Evolutionary conservation across 1,140 invertebrate genomes (phyloP), one percentile per base, ranked within the genome.

Genomic region (Drosophila sucinea): DNA sequence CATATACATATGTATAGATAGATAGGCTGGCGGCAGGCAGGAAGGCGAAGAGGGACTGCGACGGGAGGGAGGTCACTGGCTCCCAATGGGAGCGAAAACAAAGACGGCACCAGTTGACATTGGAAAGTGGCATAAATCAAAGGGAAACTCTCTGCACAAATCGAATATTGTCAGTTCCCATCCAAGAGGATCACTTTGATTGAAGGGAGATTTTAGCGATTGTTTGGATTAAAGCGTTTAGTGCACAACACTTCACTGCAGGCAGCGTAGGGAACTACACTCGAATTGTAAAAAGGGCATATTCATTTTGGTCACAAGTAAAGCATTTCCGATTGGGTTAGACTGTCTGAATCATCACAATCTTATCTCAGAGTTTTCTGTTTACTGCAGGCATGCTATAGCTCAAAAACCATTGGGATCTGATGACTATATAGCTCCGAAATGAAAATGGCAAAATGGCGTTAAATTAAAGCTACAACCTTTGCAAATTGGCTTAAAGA

Each of bases 111-210:
- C 30, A 58, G 56, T 58, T 38, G 56, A 25, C 56, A 58, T 58
- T 58, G 29, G 33, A 58, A 58, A 58, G 56, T 58, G 56, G 56
- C 32, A 58, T 58, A 58, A 58, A 58, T 58, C 56, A 58, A 35
- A 25, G 32, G 30, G 56, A 32, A 58, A 57, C 55, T 57, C n/a
- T n/a, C 25, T 33, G 55, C 5, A 57, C 55, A 17, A 35, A 58
- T 51, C 44, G 44, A 51, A 51, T 51, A 51, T 8, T 51, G 25
- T 51, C 44, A 17, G 44, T 17, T 17, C 25, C 44, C 6, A 6
- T 51, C 32, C 17, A 58, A 58, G 56, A 58, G 56, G 56, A 58
- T 58, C n/a, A 58, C 32, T 7, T 23, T 58, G 56, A 58, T 58
- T 25, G 44, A 51, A 51, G 17, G 44, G 44, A 51, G 44, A 51